These are phyloP conservation scores for Condylura cristata DNA, from an alignment of 2,113 vertebrate genomes.

Conservation along the genomic window DNA sequence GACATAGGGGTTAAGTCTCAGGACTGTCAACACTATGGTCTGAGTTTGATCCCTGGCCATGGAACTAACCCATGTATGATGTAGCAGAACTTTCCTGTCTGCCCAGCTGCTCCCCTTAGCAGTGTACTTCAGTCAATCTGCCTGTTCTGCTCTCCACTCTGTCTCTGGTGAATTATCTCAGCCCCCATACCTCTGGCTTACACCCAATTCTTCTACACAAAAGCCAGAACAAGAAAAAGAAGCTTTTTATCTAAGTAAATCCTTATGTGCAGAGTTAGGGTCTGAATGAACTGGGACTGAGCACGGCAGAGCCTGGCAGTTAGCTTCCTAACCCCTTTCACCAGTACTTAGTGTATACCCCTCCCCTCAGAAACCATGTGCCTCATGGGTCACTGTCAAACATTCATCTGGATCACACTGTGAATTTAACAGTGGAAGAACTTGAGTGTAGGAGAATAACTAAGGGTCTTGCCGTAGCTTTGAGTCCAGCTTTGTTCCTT, in stretches of 20 bases:
- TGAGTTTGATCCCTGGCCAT: no score
- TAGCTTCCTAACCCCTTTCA: neutral
- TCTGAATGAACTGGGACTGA: neutral
- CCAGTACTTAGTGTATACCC: neutral
- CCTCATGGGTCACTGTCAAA: neutral
- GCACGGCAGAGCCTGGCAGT: neutral
- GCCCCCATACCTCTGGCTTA: no score
- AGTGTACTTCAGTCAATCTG: no score
- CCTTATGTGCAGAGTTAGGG: neutral
- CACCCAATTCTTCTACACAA: no score
- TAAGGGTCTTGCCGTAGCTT: neutral
- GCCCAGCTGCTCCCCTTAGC: no score
- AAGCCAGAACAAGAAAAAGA: no score
- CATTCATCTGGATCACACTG: neutral
- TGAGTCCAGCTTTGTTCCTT: neutral
- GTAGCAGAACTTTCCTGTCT: no score
- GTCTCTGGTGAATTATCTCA: no score
- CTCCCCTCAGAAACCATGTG: neutral
- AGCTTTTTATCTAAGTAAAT: neutral
- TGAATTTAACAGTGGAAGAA: neutral
- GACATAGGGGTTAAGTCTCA: no score
- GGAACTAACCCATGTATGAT: no score
- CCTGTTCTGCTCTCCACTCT: no score
- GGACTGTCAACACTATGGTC: no score
- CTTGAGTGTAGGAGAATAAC: neutral